A percentile compares a stretch with the other conserved stretches of the same genome.
Conservation (phyloP, 2,888 invertebrate genomes). For the Hofmannophila pseudospretella region DNA sequence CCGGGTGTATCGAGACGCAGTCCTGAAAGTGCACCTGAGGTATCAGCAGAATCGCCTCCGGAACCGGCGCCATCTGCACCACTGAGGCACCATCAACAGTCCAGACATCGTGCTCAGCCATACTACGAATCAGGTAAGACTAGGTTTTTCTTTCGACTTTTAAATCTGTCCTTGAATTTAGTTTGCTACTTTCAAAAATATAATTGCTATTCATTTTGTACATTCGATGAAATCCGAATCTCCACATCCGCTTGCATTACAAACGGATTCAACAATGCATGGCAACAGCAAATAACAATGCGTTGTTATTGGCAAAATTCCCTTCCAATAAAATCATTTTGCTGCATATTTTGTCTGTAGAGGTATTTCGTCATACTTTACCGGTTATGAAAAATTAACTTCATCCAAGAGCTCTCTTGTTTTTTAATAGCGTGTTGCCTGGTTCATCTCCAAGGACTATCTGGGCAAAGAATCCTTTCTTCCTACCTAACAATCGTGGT, state of each 20-base stretch:
- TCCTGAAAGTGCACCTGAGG: slow-evolving; percentile 69
- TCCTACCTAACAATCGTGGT: slow-evolving; percentile 46
- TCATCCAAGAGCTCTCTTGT: slow-evolving; percentile 21
- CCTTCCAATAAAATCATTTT: slow-evolving; percentile 22
- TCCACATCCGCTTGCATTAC: slow-evolving; percentile 18
- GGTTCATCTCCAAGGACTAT: slow-evolving; percentile 38
- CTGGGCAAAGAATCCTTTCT: slow-evolving; percentile 54
- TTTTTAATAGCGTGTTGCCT: slow-evolving; percentile 32
- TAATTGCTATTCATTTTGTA: too few species aligned
- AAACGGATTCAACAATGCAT: slow-evolving; percentile 13
- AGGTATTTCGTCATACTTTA: slow-evolving; percentile 2
- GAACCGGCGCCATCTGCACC: slow-evolving; percentile 72
- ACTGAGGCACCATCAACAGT: slow-evolving; percentile 53
- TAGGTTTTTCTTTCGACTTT: too few species aligned
- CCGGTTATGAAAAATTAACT: neutral
- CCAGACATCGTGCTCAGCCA: slow-evolving; percentile 61
- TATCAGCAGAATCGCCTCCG: slow-evolving; percentile 66
- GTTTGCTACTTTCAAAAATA: too few species aligned
- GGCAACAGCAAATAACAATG: slow-evolving; percentile 16
- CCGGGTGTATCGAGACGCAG: slow-evolving; percentile 61
- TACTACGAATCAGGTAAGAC: slow-evolving; percentile 73
- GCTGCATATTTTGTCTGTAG: slow-evolving; percentile 10
- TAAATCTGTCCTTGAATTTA: too few species aligned
- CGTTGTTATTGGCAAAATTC: slow-evolving; percentile 29
- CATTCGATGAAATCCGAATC: slow-evolving; percentile 21